A percentile compares a stretch with the other conserved stretches of the same genome.
phyloP scores from a whole-genome alignment of 2,797 vertebrate species.

The Cossypha dichroa region DNA sequence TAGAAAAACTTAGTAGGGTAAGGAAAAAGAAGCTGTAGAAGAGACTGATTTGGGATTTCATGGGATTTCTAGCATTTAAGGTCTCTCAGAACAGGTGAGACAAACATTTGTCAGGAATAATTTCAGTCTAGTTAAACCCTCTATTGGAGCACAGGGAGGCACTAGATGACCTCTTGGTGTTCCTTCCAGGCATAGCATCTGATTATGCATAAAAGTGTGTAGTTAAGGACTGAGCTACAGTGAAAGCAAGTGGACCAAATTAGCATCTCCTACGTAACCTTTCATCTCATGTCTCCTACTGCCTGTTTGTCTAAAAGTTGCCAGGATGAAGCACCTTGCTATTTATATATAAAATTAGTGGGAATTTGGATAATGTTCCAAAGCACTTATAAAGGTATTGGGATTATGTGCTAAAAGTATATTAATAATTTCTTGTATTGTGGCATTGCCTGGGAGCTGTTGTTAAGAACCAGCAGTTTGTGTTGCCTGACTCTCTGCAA shows the following conservation, averaged over 20 bases:
- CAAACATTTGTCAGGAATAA: not conserved
- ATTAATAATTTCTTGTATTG: not conserved
- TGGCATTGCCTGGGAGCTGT: not conserved
- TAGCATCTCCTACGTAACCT: not conserved
- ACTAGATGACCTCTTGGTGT: not conserved
- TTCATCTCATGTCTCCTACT: not conserved
- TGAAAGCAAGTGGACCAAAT: not conserved
- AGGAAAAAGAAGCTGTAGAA: not conserved
- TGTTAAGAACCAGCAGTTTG: not conserved
- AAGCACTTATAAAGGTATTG: not conserved
- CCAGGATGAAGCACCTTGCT: not conserved
- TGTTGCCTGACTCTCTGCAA: not conserved
- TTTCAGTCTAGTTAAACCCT: not conserved
- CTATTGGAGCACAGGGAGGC: not conserved
- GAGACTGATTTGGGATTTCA: not conserved
- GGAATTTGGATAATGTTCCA: not conserved
- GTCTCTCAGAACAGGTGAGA: slow-evolving; percentile 29
- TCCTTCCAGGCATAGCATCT: not conserved
- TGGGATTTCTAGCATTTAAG: not conserved
- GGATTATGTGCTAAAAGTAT: not conserved
- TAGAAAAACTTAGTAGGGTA: not conserved
- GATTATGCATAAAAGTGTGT: not conserved
- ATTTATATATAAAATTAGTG: not conserved
- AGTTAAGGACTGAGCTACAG: not conserved
- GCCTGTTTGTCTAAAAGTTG: not conserved